Conservation (phyloP, 2,797 vertebrate species). For the Mormyrus proboscirostris region DNA sequence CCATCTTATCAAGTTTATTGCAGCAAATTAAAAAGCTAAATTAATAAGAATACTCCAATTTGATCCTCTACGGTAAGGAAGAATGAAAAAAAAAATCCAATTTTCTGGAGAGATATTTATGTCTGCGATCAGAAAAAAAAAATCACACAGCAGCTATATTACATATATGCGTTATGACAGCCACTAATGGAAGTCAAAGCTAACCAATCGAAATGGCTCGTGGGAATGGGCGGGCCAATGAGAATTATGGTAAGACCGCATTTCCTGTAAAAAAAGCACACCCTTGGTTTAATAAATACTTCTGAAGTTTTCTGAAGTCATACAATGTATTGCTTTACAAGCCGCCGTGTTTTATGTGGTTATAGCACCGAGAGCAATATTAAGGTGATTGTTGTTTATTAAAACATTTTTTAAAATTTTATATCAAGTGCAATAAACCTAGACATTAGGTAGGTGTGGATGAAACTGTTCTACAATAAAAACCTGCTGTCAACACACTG, state of each 20-base stretch:
- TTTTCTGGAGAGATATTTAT: slow-evolving; percentile 7
- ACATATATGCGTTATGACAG: neutral
- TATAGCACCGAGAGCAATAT: neutral
- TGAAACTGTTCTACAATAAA: neutral
- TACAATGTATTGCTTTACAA: neutral
- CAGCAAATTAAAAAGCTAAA: slow-evolving; percentile 8
- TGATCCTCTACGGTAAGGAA: neutral
- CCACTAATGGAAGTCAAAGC: neutral
- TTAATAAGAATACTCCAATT: slow-evolving; percentile 6
- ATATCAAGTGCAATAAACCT: neutral
- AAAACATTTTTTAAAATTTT: neutral
- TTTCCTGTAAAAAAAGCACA: neutral
- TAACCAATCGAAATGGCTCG: neutral
- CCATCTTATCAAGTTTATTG: neutral
- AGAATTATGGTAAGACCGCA: neutral
- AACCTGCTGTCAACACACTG: neutral
- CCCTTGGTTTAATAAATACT: neutral
- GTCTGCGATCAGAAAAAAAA: neutral
- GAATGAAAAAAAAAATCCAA: slow-evolving; percentile 9
- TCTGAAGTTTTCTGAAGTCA: neutral
- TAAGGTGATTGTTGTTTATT: neutral
- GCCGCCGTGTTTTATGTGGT: neutral
- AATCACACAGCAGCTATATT: neutral
- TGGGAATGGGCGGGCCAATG: neutral
- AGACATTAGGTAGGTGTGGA: neutral